Percentiles rank a stretch among this genome's conserved stretches.
phyloP scores from a whole-genome alignment of 2,797 vertebrate genomes.

The Phrynocephalus vlangalii region DNA sequence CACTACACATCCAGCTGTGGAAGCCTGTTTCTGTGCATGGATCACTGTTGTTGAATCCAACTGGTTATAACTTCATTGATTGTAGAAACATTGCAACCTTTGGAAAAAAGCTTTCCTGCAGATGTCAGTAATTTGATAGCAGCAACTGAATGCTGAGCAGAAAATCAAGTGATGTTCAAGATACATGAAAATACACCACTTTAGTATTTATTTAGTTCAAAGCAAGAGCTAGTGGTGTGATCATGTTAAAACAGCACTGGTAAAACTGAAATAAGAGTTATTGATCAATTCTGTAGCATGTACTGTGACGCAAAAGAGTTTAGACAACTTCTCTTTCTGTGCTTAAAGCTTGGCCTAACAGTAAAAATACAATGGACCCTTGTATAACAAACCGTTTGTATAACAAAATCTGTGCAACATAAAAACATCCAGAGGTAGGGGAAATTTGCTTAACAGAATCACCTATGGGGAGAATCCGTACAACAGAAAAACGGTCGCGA shows the following conservation, averaged over 20 bases:
- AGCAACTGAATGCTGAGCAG: slow-evolving; percentile 8
- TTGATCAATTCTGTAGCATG: slow-evolving; percentile 32
- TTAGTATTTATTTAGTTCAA: background rate
- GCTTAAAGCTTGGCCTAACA: slow-evolving; percentile 29
- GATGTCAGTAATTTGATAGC: slow-evolving; percentile 56
- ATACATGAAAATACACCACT: background rate
- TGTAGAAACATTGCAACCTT: slow-evolving; percentile 52
- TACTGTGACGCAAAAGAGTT: slow-evolving; percentile 35
- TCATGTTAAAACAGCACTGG: slow-evolving; percentile 16
- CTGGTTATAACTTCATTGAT: slow-evolving; percentile 27
- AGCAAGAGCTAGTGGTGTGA: slow-evolving; percentile 5
- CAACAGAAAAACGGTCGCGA: too few species aligned
- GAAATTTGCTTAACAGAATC: too few species aligned
- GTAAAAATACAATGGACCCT: too few species aligned
- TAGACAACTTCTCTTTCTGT: slow-evolving; percentile 39
- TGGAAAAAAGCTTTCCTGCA: slow-evolving; percentile 69
- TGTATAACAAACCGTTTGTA: too few species aligned
- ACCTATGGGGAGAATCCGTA: too few species aligned
- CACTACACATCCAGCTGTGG: background rate
- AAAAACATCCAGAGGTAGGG: too few species aligned
- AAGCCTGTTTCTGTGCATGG: background rate
- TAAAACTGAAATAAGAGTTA: slow-evolving; percentile 1
- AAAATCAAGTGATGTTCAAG: background rate
- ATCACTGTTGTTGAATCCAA: background rate
- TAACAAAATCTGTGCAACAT: too few species aligned